Evolutionary conservation across 30 jellyfish, hydroid and myxozoan genomes (phyloP).

Genomic region (Mastigias papua): DNA sequence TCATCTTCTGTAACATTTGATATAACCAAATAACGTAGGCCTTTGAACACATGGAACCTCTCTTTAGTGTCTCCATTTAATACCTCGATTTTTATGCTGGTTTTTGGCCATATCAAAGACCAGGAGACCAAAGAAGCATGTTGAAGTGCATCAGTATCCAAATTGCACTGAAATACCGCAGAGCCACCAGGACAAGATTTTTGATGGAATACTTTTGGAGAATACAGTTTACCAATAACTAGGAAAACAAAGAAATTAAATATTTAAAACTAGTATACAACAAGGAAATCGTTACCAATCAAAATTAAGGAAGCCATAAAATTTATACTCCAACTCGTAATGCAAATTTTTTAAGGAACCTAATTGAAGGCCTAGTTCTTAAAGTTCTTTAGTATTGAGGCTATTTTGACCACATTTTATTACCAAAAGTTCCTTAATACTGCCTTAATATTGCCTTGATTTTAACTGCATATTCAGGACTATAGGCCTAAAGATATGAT

Average conservation of each 20-base stretch:
- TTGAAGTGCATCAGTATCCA: slow-evolving; percentile 44
- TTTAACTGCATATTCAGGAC: too few species aligned
- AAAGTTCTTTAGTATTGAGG: too few species aligned
- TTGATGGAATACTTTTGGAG: slow-evolving; percentile 91
- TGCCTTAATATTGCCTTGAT: too few species aligned
- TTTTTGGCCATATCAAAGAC: slow-evolving; percentile 67
- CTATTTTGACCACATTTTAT: too few species aligned
- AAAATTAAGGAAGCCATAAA: too few species aligned
- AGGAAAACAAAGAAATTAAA: neutral
- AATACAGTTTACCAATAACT: slow-evolving; percentile 82
- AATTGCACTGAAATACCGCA: slow-evolving; percentile 83
- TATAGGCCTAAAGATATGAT: too few species aligned
- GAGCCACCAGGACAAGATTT: slow-evolving; percentile 68
- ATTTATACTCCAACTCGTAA: too few species aligned
- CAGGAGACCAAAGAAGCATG: slow-evolving; percentile 79
- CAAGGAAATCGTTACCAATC: too few species aligned
- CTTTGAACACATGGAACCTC: slow-evolving; percentile 69
- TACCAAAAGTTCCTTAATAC: too few species aligned
- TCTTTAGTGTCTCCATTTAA: slow-evolving; percentile 56
- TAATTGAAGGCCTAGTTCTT: too few species aligned
- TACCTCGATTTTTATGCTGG: slow-evolving; percentile 40
- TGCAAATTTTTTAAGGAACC: too few species aligned
- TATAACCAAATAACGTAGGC: slow-evolving; percentile 69
- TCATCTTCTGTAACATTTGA: slow-evolving; percentile 51
- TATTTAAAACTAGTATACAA: too few species aligned